A percentile compares a stretch with the other conserved stretches of the same genome.
phyloP scores from a whole-genome alignment of 1,140 invertebrate genomes.

The Drosophila obscura region DNA sequence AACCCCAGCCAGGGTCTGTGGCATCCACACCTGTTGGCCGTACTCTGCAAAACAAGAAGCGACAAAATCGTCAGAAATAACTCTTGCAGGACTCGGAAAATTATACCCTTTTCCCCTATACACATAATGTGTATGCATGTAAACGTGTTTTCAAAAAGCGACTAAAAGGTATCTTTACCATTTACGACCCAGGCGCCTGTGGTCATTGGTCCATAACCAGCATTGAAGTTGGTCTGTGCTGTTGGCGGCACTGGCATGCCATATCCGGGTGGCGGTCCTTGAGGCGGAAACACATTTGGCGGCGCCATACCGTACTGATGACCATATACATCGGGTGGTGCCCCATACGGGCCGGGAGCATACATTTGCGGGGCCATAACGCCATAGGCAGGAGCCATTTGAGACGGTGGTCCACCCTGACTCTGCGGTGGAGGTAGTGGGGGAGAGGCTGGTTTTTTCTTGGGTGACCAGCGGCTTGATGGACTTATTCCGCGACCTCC shows the following conservation, averaged over 20 bases:
- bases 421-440: conserved; percentile 46
- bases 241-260: conserved; percentile 61
- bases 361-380: conserved; percentile 70
- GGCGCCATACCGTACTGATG: conserved; percentile 68
- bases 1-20: conserved; percentile 45
- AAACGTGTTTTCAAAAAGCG: background rate
- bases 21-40: conserved; percentile 71
- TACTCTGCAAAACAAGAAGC: conserved; percentile 45
- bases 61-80: no score
- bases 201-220: conserved; percentile 57
- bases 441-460: conserved; percentile 74
- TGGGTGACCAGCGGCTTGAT: conserved; percentile 70
- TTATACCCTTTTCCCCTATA: no score
- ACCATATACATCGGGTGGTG: conserved; percentile 56
- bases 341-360: conserved; percentile 43
- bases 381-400: conserved; percentile 43
- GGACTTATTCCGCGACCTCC: conserved; percentile 42
- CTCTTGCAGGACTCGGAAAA: no score
- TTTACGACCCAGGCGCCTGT: conserved; percentile 66
- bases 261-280: conserved; percentile 59
- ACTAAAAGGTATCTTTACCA: conserved; percentile 46
- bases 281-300: conserved; percentile 51
- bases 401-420: conserved; percentile 29
- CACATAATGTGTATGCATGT: no score
- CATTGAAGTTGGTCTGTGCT: conserved; percentile 46